Evolutionary conservation across 2,113 vertebrate species (phyloP).

Genomic region (Pituophis catenifer): DNA sequence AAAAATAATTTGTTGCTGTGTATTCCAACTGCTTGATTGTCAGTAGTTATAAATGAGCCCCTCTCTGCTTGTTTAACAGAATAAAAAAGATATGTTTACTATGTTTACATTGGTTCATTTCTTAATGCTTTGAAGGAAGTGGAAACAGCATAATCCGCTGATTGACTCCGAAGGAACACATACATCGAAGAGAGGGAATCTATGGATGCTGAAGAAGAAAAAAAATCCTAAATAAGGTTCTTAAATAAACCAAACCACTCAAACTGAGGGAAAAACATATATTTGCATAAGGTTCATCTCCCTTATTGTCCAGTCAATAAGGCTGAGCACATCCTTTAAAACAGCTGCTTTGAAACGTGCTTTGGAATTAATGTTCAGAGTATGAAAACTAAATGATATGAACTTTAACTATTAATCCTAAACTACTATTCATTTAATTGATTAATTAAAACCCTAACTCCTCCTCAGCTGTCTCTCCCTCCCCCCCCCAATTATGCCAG

Average conservation of each 20-base stretch:
- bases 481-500: not conserved
- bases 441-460: not conserved
- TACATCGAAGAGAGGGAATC: not conserved
- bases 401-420: not conserved
- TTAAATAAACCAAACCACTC: not conserved
- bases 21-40: slow-evolving; percentile 59
- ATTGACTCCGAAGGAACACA: not conserved
- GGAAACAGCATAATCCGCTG: not conserved
- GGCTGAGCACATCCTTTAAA: not conserved
- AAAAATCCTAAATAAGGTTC: not conserved
- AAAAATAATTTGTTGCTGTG: slow-evolving; percentile 30
- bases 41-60: slow-evolving; percentile 53
- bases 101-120: slow-evolving; percentile 50
- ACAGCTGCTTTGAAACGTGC: not conserved
- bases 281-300: not conserved
- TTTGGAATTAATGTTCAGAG: not conserved
- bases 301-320: not conserved
- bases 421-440: not conserved
- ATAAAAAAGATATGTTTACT: slow-evolving; percentile 71
- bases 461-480: not conserved
- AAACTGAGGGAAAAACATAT: not conserved
- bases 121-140: slow-evolving; percentile 20
- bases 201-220: not conserved
- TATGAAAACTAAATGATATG: not conserved
- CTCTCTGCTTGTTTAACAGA: slow-evolving; percentile 61